A percentile compares a stretch with the other conserved stretches of the same genome.
Conservation (phyloP, 1,140 invertebrate genomes). For the Cydia pomonella region DNA sequence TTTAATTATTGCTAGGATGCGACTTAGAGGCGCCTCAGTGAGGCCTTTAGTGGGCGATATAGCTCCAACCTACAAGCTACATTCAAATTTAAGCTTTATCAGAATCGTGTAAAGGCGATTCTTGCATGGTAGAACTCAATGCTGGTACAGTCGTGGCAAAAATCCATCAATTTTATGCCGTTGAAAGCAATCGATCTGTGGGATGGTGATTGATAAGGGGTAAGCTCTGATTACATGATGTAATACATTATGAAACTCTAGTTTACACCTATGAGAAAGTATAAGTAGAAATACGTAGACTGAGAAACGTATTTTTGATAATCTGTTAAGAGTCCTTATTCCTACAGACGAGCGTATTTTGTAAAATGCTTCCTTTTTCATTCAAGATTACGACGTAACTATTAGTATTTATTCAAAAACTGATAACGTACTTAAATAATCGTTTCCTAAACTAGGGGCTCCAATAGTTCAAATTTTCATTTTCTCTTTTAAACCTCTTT, state of each 20-base stretch:
- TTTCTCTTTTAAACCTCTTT: too few relatives aligned
- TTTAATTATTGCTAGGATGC: conserved; percentile 72
- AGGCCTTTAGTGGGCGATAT: conserved; percentile 61
- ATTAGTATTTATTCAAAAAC: too few relatives aligned
- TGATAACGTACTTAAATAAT: too few relatives aligned
- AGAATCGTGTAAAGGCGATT: neutral
- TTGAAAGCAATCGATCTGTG: neutral
- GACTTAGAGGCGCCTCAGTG: conserved; percentile 65
- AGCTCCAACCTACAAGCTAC: neutral
- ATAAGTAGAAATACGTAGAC: too few relatives aligned
- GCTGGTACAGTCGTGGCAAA: conserved; percentile 41
- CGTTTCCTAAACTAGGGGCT: too few relatives aligned
- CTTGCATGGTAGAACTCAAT: neutral
- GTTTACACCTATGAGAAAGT: too few relatives aligned
- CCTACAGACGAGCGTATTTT: too few relatives aligned
- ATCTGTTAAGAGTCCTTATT: too few relatives aligned
- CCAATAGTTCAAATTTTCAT: too few relatives aligned
- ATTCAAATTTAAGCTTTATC: neutral
- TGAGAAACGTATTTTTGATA: too few relatives aligned
- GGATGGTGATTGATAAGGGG: neutral
- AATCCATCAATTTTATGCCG: conserved; percentile 26
- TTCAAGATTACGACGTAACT: too few relatives aligned
- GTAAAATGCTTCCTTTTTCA: too few relatives aligned
- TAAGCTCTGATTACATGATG: neutral
- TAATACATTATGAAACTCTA: neutral